Percentiles rank a stretch among this genome's conserved stretches.
These are phyloP conservation scores for Panzeria rudis DNA, from an alignment of 2,888 invertebrate genomes.

Conservation along the genomic window DNA sequence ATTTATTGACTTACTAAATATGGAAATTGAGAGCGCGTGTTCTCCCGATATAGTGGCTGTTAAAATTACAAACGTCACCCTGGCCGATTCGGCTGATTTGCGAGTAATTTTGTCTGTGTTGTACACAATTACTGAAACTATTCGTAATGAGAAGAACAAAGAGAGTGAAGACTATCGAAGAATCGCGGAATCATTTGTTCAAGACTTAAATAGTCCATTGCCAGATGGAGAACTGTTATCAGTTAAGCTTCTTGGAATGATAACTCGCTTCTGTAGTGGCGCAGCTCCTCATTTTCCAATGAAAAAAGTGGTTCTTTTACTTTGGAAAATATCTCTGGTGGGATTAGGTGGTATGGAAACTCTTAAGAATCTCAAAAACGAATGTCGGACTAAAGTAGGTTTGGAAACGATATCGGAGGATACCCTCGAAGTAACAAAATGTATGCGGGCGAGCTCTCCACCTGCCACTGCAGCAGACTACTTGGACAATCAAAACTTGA, in stretches of 20 bases:
- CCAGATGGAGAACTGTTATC: slow-evolving; percentile 92
- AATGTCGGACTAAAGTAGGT: slow-evolving; percentile 88
- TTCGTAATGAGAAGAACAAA: slow-evolving; percentile 88
- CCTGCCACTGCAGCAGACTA: slow-evolving; percentile 96
- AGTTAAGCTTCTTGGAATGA: slow-evolving; percentile 96
- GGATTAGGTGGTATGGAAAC: slow-evolving; percentile 96
- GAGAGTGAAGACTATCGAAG: slow-evolving; percentile 83
- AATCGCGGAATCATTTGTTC: slow-evolving; percentile 85
- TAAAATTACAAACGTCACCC: slow-evolving; percentile 89
- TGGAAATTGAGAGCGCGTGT: slow-evolving; percentile 94
- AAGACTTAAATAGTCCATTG: slow-evolving; percentile 85
- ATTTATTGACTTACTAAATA: slow-evolving; percentile 95
- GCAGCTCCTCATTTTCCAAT: slow-evolving; percentile 98
- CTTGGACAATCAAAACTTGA: slow-evolving; percentile 92
- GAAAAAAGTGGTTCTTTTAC: slow-evolving; percentile 96
- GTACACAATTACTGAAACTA: slow-evolving; percentile 97
- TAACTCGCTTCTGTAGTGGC: slow-evolving; percentile 97
- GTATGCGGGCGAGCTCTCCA: slow-evolving; percentile 97
- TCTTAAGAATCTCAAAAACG: slow-evolving; percentile 90
- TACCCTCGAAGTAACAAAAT: slow-evolving; percentile 95
- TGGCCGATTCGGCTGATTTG: slow-evolving; percentile 96
- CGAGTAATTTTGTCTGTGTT: slow-evolving; percentile 96
- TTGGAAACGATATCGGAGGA: slow-evolving; percentile 94
- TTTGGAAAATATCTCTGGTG: slow-evolving; percentile 98
- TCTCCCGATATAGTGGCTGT: slow-evolving; percentile 89